Percentiles rank a stretch among this genome's conserved stretches.
These are phyloP conservation scores for Diarsia brunnea DNA, from an alignment of 2,888 invertebrate species.

Conservation along the genomic window DNA sequence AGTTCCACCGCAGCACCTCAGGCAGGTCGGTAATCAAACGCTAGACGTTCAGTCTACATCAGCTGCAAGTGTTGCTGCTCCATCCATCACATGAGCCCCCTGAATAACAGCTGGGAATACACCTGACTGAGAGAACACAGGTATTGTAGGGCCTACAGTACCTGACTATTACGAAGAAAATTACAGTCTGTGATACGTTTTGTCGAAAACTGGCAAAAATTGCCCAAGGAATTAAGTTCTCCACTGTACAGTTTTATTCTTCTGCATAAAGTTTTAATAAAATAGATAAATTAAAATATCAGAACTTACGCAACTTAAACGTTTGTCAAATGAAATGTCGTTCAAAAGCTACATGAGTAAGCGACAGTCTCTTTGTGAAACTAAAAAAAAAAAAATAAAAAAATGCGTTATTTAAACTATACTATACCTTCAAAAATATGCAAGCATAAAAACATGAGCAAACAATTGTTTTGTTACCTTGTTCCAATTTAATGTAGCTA, in stretches of 20 bases:
- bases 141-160: neutral
- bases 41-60: conserved; percentile 72
- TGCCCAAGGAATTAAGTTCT: no score
- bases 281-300: no score
- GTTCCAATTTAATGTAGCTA: neutral
- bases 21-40: conserved; percentile 56
- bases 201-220: neutral
- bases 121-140: conserved; percentile 2
- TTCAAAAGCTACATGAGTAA: neutral
- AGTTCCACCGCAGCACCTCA: conserved; percentile 8
- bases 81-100: conserved; percentile 63
- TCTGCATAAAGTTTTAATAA: no score
- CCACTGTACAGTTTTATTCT: no score
- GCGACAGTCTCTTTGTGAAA: neutral
- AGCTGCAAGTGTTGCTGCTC: conserved; percentile 70
- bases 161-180: neutral
- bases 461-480: neutral
- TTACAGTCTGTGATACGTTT: neutral
- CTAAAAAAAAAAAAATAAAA: no score
- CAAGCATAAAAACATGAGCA: neutral
- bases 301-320: neutral
- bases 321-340: neutral
- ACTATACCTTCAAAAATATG: neutral
- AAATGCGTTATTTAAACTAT: neutral
- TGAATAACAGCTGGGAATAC: conserved; percentile 42